Conservation (phyloP, 2,113 vertebrate species). For the Hyla sarda region DNA sequence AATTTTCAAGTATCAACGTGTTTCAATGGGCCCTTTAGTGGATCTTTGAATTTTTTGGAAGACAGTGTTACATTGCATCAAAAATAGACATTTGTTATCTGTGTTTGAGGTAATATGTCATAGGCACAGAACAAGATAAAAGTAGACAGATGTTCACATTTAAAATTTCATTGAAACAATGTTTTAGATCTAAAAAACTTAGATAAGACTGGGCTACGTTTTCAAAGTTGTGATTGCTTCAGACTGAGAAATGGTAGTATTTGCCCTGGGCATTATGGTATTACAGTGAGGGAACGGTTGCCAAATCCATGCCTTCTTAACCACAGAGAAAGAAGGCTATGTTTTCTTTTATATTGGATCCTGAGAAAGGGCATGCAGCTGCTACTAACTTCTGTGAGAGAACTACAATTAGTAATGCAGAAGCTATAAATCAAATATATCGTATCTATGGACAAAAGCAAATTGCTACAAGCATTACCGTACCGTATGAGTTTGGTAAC, state of each 20-base stretch:
- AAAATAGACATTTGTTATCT: too few species aligned
- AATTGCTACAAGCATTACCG: not conserved
- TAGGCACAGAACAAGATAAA: too few species aligned
- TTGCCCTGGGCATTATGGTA: not conserved
- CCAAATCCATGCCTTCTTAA: slow-evolving; percentile 17
- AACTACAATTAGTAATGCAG: not conserved
- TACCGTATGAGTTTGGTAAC: not conserved
- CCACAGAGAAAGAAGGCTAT: not conserved
- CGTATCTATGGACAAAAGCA: not conserved
- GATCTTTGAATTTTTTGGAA: not conserved
- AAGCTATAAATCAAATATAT: not conserved
- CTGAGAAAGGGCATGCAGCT: slow-evolving; percentile 13
- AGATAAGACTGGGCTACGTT: not conserved
- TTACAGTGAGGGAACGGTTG: not conserved
- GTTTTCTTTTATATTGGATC: slow-evolving; percentile 8
- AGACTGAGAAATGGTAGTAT: not conserved
- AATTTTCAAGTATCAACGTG: too few species aligned
- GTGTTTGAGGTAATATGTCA: too few species aligned
- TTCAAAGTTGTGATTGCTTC: not conserved
- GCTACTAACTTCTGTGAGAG: slow-evolving; percentile 1
- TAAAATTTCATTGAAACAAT: not conserved
- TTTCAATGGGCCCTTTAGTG: not conserved
- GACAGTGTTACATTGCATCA: too few species aligned
- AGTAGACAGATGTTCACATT: not conserved
- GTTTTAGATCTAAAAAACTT: not conserved